Evolutionary conservation across 1,140 invertebrate genomes (phyloP), one percentile per base, ranked within the genome.

Genomic region (Proales similis): DNA sequence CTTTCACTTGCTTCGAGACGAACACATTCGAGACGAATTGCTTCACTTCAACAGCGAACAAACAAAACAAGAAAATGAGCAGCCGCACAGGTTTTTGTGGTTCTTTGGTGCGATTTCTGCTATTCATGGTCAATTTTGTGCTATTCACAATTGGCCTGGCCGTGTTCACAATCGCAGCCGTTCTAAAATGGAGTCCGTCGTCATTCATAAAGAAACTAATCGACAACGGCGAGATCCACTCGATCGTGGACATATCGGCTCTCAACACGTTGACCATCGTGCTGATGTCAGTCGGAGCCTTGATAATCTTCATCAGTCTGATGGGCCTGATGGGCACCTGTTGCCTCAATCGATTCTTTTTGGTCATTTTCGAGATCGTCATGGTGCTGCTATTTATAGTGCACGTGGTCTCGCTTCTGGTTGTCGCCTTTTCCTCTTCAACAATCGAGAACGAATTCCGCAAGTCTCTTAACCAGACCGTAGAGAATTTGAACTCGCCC

Each of bases 151-250:
- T 57, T 20, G 51, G 51, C 27, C 29, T 57, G 3, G 20, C 22
- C 11, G 22, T 57, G n/a, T 57, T 57, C 32, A 29, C 45, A 17
- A 42, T 17, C 1, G 20, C 51, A 26, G 17, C 51, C 32, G 36
- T 57, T 22, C 22, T 57, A 24, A 19, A 42, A 26, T 57, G 51
- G 51, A 57, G 36, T 39, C 14, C 14, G 20, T n/a, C 39, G n/a
- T 57, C 51, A 42, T 29, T 57, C 39, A n/a, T 57, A 3, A 57
- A 57, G 29, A 57, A 57, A 57, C 39, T 57, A 42, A 42, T 42
- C 26, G 17, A 17, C 4, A 39, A 42, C 32, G 51, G 45, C 7
- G 51, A n/a, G 9, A 17, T 57, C 19, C 29, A 57, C 11, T 42
- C 51, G 4, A 57, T 57, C 19, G 5, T 57, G 9, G 32, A 57